These are phyloP conservation scores for Eupithecia pulchellata DNA, from an alignment of 2,888 invertebrate species.

Conservation along the genomic window DNA sequence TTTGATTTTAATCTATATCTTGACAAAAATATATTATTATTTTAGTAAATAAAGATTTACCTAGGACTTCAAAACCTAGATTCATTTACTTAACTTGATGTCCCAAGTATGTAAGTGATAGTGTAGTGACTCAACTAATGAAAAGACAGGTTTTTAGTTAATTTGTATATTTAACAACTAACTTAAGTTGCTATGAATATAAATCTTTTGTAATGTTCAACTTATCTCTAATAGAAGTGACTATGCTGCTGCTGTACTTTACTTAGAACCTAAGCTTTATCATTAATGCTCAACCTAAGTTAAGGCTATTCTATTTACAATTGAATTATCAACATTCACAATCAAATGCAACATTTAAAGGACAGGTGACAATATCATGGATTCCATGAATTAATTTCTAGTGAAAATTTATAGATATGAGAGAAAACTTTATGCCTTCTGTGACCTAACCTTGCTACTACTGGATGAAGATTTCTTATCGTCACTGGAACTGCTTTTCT, in stretches of 20 bases:
- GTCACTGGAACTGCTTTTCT: slow-evolving; percentile 44
- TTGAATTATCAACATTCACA: not conserved
- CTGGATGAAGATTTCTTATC: slow-evolving; percentile 57
- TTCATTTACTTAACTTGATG: not conserved
- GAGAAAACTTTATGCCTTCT: slow-evolving; percentile 12
- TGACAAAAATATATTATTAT: not conserved
- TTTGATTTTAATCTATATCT: slow-evolving; percentile 35
- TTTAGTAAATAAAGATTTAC: slow-evolving; percentile 23
- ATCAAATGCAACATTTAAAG: not conserved
- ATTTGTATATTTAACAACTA: slow-evolving; percentile 2
- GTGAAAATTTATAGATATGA: not conserved
- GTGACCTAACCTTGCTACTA: slow-evolving; percentile 72
- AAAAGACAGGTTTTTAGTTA: slow-evolving; percentile 4
- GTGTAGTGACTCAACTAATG: not conserved
- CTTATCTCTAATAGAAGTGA: not conserved
- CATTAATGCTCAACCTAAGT: not conserved
- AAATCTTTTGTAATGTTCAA: not conserved
- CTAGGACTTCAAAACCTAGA: slow-evolving; percentile 8
- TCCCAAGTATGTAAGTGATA: too few species aligned
- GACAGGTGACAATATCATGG: not conserved
- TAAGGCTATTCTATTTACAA: not conserved
- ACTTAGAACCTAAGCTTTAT: slow-evolving; percentile 2
- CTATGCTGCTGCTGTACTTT: not conserved
- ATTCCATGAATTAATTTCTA: not conserved
- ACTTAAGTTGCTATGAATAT: not conserved